Base-by-base conservation (phyloP, 2,113 vertebrate species). In the Cyprinus carpio region DNA sequence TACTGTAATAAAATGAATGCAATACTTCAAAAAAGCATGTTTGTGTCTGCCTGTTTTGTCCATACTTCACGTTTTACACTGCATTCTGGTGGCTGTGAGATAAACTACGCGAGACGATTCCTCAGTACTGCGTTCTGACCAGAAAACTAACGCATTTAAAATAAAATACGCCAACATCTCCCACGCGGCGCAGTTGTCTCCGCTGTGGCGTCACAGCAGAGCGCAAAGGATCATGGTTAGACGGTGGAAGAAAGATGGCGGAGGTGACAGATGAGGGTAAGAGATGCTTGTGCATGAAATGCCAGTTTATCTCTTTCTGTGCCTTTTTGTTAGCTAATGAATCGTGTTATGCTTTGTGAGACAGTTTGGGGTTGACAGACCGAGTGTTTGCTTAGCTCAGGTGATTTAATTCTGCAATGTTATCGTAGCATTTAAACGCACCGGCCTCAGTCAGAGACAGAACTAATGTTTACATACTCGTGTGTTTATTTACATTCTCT, bases 221-320 rank as follows among this genome's bases (percentile, higher is more conserved):
- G 49, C 80, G 80, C 89, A 62, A 11, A 12, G 92, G 37, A 90
- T 92, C 89, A 82, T 93, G 90, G 92, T 89, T 87, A 88, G 67
- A 85, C 87, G 88, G 86, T 84, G 88, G 89, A 87, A 91, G 89
- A 84, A 90, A 92, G 90, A 93, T 93, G 92, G 92, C 91, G 90
- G 92, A 90, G 83, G 86, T 91, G 87, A 89, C 89, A 86, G 91
- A 90, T 83, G 92, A 93, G 90, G 91, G 92, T 93, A 91, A 91
- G 64, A 23, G 65, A 6, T 56, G 11, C 12, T 67, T 81, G 37
- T 46, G 40, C 23, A 43, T n/a, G 89, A 82, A 84, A 67, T 74
- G 65, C 64, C n/a, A n/a, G 6, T 54, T 64, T 13, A 62, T 67
- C 51, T 20, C 7, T 51, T 8, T 23, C 4, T 12, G 2, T n/a